Conservation (phyloP, 2,113 vertebrate genomes). For the Steatornis caripensis region DNA sequence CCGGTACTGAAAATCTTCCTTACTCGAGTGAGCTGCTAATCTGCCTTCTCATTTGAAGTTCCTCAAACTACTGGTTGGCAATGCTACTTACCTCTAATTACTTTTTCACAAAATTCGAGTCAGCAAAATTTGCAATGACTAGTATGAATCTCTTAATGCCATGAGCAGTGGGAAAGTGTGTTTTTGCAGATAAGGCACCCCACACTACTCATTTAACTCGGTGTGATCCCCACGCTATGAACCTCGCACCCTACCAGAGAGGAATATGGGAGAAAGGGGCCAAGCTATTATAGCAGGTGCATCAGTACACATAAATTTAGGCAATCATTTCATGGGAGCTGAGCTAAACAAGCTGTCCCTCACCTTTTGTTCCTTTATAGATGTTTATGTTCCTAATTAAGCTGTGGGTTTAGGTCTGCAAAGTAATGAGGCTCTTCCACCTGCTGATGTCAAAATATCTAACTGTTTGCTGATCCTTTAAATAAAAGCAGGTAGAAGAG, state of each 20-base stretch:
- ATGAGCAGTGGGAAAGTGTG: background rate
- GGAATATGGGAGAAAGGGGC: background rate
- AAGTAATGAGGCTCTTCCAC: slow-evolving; percentile 38
- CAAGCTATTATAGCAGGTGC: background rate
- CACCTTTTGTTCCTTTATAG: slow-evolving; percentile 42
- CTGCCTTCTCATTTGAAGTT: background rate
- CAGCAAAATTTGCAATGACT: background rate
- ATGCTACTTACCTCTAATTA: background rate
- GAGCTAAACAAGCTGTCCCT: slow-evolving; percentile 19
- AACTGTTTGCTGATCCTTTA: slow-evolving; percentile 3
- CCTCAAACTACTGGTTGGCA: background rate
- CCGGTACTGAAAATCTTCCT: background rate
- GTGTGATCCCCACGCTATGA: background rate
- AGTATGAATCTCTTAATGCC: background rate
- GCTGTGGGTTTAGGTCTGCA: slow-evolving; percentile 24
- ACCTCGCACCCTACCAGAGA: background rate
- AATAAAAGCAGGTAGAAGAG: slow-evolving; percentile 2
- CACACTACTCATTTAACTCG: background rate
- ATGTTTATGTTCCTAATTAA: slow-evolving; percentile 61
- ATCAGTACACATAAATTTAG: background rate
- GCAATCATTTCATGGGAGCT: background rate
- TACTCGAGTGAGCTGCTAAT: background rate
- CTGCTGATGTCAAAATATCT: slow-evolving; percentile 37
- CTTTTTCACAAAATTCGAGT: background rate
- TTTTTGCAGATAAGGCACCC: background rate